Conservation (phyloP, 92 coral and sea anemone genomes). For the Heliopora coerulea region DNA sequence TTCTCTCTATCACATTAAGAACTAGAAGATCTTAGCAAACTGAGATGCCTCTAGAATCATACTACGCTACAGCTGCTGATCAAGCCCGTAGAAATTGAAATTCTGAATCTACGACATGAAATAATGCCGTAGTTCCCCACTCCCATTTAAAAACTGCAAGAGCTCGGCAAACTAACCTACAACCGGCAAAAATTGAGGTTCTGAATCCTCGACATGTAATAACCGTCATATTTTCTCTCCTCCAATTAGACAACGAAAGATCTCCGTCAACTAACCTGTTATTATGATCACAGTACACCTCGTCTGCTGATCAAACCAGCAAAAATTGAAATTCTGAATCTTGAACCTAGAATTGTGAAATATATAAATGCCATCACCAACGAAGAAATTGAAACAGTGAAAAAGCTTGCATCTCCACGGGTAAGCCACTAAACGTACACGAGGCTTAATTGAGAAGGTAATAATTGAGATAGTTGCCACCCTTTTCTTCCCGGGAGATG, state of each 20-base stretch:
- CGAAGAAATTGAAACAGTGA: slow-evolving; percentile 73
- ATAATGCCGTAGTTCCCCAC: no score
- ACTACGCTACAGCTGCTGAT: slow-evolving; percentile 60
- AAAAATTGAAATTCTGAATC: slow-evolving; percentile 70
- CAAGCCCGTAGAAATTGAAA: slow-evolving; percentile 81
- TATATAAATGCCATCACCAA: slow-evolving; percentile 69
- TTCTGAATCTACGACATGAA: slow-evolving; percentile 60
- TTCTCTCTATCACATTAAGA: slow-evolving; percentile 38
- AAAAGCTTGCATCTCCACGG: slow-evolving; percentile 70
- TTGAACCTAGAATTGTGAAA: slow-evolving; percentile 75
- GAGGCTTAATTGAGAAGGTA: background rate
- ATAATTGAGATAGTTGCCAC: no score
- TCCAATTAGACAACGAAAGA: slow-evolving; percentile 57
- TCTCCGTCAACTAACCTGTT: slow-evolving; percentile 60
- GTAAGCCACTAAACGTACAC: slow-evolving; percentile 42
- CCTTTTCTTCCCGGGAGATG: no score
- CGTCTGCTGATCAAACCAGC: slow-evolving; percentile 68
- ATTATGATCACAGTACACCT: slow-evolving; percentile 63
- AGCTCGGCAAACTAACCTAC: no score
- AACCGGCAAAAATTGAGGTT: no score
- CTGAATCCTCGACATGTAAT: no score
- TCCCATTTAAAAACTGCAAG: no score
- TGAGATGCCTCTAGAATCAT: slow-evolving; percentile 63
- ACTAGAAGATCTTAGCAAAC: slow-evolving; percentile 54
- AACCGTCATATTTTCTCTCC: background rate